Percentiles rank a stretch among this genome's conserved stretches.
These are phyloP conservation scores for Volucella inanis DNA, from an alignment of 2,888 invertebrate species.

Conservation along the genomic window DNA sequence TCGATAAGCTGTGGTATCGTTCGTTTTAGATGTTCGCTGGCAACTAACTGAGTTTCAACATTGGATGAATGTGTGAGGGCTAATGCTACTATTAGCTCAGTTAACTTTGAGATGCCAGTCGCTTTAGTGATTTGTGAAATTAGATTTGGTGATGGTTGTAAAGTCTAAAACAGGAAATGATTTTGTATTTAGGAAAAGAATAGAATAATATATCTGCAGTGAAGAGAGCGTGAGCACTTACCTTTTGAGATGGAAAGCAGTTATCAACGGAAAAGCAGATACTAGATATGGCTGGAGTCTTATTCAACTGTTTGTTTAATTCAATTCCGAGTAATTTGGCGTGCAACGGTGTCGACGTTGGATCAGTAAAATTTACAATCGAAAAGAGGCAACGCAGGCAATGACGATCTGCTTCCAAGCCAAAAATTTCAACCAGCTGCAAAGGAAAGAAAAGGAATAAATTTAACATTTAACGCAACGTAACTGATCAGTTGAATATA, in stretches of 20 bases:
- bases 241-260: slow-evolving; percentile 90
- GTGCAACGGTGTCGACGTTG: slow-evolving; percentile 86
- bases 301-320: slow-evolving; percentile 90
- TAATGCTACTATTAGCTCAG: slow-evolving; percentile 95
- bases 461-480: not conserved
- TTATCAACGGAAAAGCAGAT: slow-evolving; percentile 95
- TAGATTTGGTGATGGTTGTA: slow-evolving; percentile 91
- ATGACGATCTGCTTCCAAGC: slow-evolving; percentile 98
- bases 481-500: no score
- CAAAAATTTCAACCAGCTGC: slow-evolving; percentile 95
- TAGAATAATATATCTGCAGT: no score
- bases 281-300: slow-evolving; percentile 93
- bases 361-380: slow-evolving; percentile 91
- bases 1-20: slow-evolving; percentile 93
- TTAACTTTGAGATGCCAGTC: slow-evolving; percentile 92
- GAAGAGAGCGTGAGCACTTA: slow-evolving; percentile 77
- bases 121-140: slow-evolving; percentile 93
- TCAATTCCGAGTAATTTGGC: slow-evolving; percentile 91
- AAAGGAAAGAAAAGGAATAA: slow-evolving; percentile 74
- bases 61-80: slow-evolving; percentile 92
- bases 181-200: not conserved
- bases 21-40: slow-evolving; percentile 91
- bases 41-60: slow-evolving; percentile 88
- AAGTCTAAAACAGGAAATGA: slow-evolving; percentile 84
- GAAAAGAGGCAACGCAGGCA: slow-evolving; percentile 97